Percentiles rank a stretch among this genome's conserved stretches.
Evolutionary conservation across 1,140 invertebrate species (phyloP).

Genomic region (Bicyclus anynana): DNA sequence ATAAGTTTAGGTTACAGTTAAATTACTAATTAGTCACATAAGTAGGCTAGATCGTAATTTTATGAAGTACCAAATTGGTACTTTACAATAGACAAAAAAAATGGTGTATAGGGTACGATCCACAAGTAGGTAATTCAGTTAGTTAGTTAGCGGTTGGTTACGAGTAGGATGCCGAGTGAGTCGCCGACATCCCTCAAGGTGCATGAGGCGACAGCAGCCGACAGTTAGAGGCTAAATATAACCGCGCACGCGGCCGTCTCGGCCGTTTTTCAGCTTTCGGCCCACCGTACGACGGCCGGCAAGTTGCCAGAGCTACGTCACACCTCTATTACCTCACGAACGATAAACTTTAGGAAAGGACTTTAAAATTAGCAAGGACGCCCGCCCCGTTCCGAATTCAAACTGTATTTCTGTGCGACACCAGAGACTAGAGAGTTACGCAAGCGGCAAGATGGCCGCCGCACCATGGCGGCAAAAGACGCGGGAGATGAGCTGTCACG

Average conservation of each 20-base stretch:
- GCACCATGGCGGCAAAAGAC: constrained; percentile 53
- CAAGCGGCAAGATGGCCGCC: constrained; percentile 64
- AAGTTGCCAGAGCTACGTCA: constrained; percentile 60
- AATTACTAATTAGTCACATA: no score
- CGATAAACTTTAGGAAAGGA: constrained; percentile 69
- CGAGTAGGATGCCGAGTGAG: no score
- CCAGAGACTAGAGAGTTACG: constrained; percentile 59
- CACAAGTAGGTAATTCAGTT: no score
- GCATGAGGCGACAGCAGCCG: constrained; percentile 24
- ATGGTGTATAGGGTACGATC: no score
- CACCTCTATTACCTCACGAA: constrained; percentile 68
- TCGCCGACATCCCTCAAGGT: constrained; percentile 48
- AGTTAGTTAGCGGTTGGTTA: constrained; percentile 17
- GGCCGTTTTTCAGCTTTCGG: constrained; percentile 38
- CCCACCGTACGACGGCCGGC: constrained; percentile 53
- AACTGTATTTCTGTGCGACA: constrained; percentile 49
- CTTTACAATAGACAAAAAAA: no score
- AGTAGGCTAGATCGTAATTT: no score
- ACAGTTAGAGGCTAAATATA: constrained; percentile 57
- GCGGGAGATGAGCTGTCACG: constrained; percentile 72
- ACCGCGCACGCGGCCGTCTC: constrained; percentile 48
- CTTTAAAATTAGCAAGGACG: constrained; percentile 75
- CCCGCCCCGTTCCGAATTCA: constrained; percentile 27
- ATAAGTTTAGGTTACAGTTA: no score
- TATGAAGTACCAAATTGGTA: no score